Base-by-base conservation (phyloP, 2,888 invertebrate species). In the Tridacna gigas region DNA sequence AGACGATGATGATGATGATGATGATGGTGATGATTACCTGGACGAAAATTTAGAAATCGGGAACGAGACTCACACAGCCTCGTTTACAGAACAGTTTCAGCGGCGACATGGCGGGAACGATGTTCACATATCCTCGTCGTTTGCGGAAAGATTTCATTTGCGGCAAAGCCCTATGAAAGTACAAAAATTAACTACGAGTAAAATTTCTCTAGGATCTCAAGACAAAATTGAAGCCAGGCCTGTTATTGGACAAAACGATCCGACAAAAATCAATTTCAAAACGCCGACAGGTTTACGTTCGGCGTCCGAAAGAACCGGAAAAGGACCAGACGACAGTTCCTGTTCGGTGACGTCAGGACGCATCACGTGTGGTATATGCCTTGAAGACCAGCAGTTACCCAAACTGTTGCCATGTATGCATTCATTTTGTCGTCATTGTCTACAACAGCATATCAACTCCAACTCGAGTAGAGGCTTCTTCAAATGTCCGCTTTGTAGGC, bases 331-430 rank as follows among this genome's bases (percentile, higher is more conserved):
- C 18, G 69, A 45, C n/a, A 47, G 69, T 5, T 47, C 69, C 9
- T 47, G 48, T 69, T 69, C 69, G 20, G 69, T n/a, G 18, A 69
- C 20, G 12, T 69, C 69, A 12, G 48, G 69, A 13, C 26, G 69
- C 15, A 69, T 69, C 69, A 69, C 69, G 69, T 69, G 69, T 37
- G 69, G 69, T 22, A 69, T 69, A 26, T 69, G 69, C 22, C 69
- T 69, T 7, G 69, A 69, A 28, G 69, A 69, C 48, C 69, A 69
- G 37, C 69, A 47, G n/a, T 22, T 69, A 20, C 69, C 69, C 15
- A 69, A 69, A 13, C 48, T 69, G 5, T 25, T 69, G 18, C 69
- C 69, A 22, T 69, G 69, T 25, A 69, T 69, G 69, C 69, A 69
- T n/a, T 69, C 69, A 3, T 69, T 69, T 18, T 69, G 69, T 69